Base-by-base conservation (phyloP, 2,888 invertebrate genomes). In the Limnephilus lunatus region DNA sequence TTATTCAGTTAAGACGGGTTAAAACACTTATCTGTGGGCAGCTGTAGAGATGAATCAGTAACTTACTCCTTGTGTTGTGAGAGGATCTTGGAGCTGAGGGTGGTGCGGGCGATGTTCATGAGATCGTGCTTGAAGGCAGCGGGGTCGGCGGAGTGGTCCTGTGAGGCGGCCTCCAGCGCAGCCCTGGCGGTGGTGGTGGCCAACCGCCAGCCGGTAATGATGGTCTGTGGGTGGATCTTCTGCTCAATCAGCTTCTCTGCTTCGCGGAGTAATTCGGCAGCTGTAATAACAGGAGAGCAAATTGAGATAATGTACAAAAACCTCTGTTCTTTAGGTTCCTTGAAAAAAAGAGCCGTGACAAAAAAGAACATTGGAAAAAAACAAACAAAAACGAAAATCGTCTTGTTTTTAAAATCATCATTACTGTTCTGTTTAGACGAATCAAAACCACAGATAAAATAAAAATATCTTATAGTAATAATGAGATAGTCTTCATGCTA, bases 171-270 rank as follows among this genome's bases (percentile, higher is more conserved):
- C 91, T 97, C 96, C 2, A 99, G 96, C 1, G 99, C 99, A 94
- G 97, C 97, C 91, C 98, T 97, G 0, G 99, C 99, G 82, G 98
- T 98, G 91, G 97, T 97, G 0, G 98, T 97, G 31, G 99, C 99
- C 94, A 97, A 97, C 93, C 99, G 97, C 99, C 99, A 99, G 19
- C 99, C 99, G 91, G 98, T 96, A 93, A 99, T 98, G 93, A 99
- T 99, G 0, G 98, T 99, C 96, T 99, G 99, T 2, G 99, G 99
- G 95, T 99, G 99, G 94, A 99, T 97, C 95, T 99, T 99, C 95
- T 98, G 98, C 91, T 98, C 98, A 92, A 99, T 97, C 90, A 99
- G 96, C 94, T 98, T 98, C 95, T 99, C 99, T 30, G 99, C 99
- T 96, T 99, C 99, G 94, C 98, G 97, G 32, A 99, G 96, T 90